phyloP scores from a whole-genome alignment of 2,888 invertebrate genomes.

The Zygothrica quintamaculata region DNA sequence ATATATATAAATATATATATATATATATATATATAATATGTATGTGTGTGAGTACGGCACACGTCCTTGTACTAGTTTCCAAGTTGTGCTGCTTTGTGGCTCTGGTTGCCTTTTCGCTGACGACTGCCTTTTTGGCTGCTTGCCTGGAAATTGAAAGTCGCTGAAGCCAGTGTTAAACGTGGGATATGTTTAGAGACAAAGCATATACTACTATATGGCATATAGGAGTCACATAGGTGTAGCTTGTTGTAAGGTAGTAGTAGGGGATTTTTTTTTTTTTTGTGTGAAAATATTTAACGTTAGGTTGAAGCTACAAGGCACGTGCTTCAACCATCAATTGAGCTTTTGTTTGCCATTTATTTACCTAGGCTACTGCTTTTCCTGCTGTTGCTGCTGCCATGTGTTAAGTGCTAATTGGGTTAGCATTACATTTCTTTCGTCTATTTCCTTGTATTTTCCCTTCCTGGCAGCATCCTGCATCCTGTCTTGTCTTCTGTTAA shows the following conservation, averaged over 20 bases:
- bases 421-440: constrained; percentile 40
- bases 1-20: constrained; percentile 1
- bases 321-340: constrained; percentile 75
- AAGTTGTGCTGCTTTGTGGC: constrained; percentile 54
- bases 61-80: constrained; percentile 79
- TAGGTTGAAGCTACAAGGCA: constrained; percentile 57
- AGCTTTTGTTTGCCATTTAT: constrained; percentile 74
- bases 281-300: constrained; percentile 68
- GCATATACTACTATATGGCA: no score
- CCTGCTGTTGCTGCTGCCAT: constrained; percentile 39
- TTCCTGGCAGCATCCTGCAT: background rate
- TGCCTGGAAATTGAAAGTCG: constrained; percentile 74
- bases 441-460: background rate
- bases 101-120: constrained; percentile 67
- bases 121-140: constrained; percentile 74
- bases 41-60: constrained; percentile 38
- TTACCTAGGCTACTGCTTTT: constrained; percentile 59
- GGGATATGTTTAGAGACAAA: background rate
- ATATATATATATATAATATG: constrained; percentile 13
- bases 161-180: constrained; percentile 11
- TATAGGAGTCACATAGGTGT: background rate
- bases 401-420: constrained; percentile 80
- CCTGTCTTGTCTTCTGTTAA: constrained; percentile 23
- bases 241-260: background rate
- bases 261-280: constrained; percentile 1